Evolutionary conservation across 1,140 invertebrate species (phyloP).

Genomic region (Agrypnia vestita): DNA sequence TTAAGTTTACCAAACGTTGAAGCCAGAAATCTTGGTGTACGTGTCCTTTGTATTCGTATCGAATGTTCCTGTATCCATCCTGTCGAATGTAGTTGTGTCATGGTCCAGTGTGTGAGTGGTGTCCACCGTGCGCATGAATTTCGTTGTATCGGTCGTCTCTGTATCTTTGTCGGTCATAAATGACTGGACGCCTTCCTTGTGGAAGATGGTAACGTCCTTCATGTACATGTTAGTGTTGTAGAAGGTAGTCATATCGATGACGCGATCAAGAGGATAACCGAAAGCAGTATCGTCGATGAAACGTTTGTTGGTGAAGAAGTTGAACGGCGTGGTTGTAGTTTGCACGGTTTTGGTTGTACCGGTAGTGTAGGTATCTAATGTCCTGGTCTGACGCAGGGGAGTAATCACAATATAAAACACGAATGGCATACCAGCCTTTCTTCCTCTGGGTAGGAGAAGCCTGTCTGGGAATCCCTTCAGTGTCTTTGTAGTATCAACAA

Average conservation of each 20-base stretch:
- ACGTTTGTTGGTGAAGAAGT: neutral
- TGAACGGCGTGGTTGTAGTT: too few relatives aligned
- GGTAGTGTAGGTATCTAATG: slow-evolving; percentile 65
- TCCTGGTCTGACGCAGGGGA: slow-evolving; percentile 65
- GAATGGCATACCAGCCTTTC: slow-evolving; percentile 75
- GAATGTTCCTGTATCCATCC: too few relatives aligned
- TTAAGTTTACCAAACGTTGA: too few relatives aligned
- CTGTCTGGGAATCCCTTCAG: slow-evolving; percentile 77
- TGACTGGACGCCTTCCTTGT: slow-evolving; percentile 63
- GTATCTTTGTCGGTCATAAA: too few relatives aligned
- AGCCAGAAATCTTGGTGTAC: too few relatives aligned
- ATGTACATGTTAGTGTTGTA: slow-evolving; percentile 78
- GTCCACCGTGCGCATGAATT: too few relatives aligned
- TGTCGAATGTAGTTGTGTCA: too few relatives aligned
- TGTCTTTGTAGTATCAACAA: slow-evolving; percentile 63
- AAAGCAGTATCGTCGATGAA: slow-evolving; percentile 71
- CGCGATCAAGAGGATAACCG: slow-evolving; percentile 81
- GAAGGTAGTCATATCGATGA: slow-evolving; percentile 72
- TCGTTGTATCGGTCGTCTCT: too few relatives aligned
- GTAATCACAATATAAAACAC: slow-evolving; percentile 79
- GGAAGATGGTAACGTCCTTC: slow-evolving; percentile 77
- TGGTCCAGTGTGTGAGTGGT: too few relatives aligned
- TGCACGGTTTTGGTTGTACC: too few relatives aligned
- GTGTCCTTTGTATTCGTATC: too few relatives aligned
- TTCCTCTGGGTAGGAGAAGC: slow-evolving; percentile 80